Percentiles rank a stretch among this genome's conserved stretches.
Conservation (phyloP, 2,888 invertebrate species). For the Apomyelois bistriatella region DNA sequence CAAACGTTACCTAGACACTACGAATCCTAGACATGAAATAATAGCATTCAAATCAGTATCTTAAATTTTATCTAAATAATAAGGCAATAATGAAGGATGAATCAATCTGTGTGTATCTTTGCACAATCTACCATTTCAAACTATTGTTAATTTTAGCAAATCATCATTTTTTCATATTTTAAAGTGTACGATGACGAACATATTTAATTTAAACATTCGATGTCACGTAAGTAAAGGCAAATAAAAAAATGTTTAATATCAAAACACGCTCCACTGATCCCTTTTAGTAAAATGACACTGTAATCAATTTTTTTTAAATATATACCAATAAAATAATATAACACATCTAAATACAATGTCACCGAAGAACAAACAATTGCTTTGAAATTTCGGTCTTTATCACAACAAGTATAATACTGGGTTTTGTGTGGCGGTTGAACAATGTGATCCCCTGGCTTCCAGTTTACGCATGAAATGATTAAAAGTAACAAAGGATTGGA, state of each 20-base stretch:
- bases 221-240: constrained; percentile 45
- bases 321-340: constrained; percentile 6
- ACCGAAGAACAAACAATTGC: background rate
- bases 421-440: constrained; percentile 10
- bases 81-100: no score
- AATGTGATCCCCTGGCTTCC: constrained; percentile 20
- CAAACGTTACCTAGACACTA: no score
- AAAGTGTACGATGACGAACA: constrained; percentile 49
- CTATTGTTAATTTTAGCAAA: constrained; percentile 33
- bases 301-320: constrained; percentile 16
- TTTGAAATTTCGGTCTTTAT: background rate
- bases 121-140: no score
- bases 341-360: background rate
- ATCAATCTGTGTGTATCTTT: no score
- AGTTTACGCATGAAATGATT: constrained; percentile 25
- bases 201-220: constrained; percentile 35
- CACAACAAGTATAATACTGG: constrained; percentile 1
- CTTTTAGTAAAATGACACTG: constrained; percentile 23
- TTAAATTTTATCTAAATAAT: no score
- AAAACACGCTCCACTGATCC: constrained; percentile 35
- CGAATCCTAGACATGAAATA: no score
- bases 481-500: constrained; percentile 24
- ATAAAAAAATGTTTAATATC: constrained; percentile 27
- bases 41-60: no score
- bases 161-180: constrained; percentile 36